Evolutionary conservation across 2,797 vertebrate species (phyloP).

Genomic region (Amphiprion clarkii): DNA sequence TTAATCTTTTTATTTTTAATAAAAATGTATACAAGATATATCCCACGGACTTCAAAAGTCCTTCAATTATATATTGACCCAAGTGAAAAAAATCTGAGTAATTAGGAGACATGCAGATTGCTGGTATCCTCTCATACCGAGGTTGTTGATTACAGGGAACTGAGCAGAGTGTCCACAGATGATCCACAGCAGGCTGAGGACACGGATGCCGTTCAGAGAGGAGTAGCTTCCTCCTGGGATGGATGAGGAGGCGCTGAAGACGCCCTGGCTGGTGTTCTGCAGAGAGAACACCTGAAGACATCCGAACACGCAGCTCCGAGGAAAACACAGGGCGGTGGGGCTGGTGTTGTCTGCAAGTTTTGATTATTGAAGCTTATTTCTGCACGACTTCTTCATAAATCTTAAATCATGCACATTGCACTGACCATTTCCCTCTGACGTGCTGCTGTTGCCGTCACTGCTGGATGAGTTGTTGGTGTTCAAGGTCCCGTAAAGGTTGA

Average conservation of each 20-base stretch:
- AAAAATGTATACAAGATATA: no score
- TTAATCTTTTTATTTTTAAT: no score
- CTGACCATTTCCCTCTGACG: slow-evolving; percentile 51
- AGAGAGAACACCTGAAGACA: slow-evolving; percentile 84
- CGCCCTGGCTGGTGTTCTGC: slow-evolving; percentile 78
- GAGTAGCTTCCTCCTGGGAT: slow-evolving; percentile 68
- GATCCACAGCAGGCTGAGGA: slow-evolving; percentile 91
- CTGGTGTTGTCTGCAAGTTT: slow-evolving; percentile 44
- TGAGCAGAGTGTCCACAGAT: slow-evolving; percentile 90
- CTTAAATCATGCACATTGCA: neutral
- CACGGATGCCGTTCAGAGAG: slow-evolving; percentile 87
- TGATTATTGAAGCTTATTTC: no score
- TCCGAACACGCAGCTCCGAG: slow-evolving; percentile 54
- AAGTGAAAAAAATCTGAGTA: neutral
- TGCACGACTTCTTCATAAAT: no score
- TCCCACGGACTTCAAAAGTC: no score
- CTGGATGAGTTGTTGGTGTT: slow-evolving; percentile 61
- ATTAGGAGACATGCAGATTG: neutral
- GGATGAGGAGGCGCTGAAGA: slow-evolving; percentile 69
- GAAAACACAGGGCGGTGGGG: slow-evolving; percentile 11
- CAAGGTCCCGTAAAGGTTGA: slow-evolving; percentile 77
- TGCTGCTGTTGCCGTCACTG: slow-evolving; percentile 10
- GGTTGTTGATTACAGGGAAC: slow-evolving; percentile 83
- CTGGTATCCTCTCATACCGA: slow-evolving; percentile 76
- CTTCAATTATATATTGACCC: no score